A percentile compares a stretch with the other conserved stretches of the same genome.
Evolutionary conservation across 2,888 invertebrate genomes (phyloP).

Genomic region (Acleris emargana): DNA sequence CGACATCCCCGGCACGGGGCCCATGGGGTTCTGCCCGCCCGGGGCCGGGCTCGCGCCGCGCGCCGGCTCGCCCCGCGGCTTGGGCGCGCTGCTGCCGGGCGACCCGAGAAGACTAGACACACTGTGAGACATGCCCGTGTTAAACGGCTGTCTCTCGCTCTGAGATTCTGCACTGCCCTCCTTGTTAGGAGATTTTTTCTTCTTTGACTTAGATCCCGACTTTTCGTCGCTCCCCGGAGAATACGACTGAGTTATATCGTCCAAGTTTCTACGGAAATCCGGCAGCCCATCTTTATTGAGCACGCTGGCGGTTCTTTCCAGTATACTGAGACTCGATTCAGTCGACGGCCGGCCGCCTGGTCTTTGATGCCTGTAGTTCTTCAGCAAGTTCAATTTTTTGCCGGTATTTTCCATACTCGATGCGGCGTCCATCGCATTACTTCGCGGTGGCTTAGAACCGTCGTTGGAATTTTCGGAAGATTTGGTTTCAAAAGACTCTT

Average conservation of each 20-base stretch:
- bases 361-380: conserved; percentile 79
- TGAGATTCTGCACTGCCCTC: conserved; percentile 59
- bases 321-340: conserved; percentile 73
- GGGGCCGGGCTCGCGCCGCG: conserved; percentile 49
- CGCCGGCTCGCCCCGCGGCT: conserved; percentile 47
- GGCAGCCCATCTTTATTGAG: conserved; percentile 74
- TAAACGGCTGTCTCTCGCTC: conserved; percentile 49
- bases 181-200: conserved; percentile 73
- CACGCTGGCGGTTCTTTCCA: conserved; percentile 74
- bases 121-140: conserved; percentile 69
- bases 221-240: conserved; percentile 72
- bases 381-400: conserved; percentile 73
- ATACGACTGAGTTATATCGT: conserved; percentile 79
- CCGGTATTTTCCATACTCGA: conserved; percentile 54
- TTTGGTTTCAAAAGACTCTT: conserved; percentile 68
- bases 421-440: conserved; percentile 37
- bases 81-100: conserved; percentile 47
- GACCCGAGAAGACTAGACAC: conserved; percentile 70
- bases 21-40: conserved; percentile 46
- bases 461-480: conserved; percentile 49
- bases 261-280: conserved; percentile 75
- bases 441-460: conserved; percentile 39
- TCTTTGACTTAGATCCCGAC: conserved; percentile 62
- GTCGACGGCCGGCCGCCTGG: conserved; percentile 60
- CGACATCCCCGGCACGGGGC: conserved; percentile 43